Conservation (phyloP, 23 tunicate species). For the Trididemnum nubilum region DNA sequence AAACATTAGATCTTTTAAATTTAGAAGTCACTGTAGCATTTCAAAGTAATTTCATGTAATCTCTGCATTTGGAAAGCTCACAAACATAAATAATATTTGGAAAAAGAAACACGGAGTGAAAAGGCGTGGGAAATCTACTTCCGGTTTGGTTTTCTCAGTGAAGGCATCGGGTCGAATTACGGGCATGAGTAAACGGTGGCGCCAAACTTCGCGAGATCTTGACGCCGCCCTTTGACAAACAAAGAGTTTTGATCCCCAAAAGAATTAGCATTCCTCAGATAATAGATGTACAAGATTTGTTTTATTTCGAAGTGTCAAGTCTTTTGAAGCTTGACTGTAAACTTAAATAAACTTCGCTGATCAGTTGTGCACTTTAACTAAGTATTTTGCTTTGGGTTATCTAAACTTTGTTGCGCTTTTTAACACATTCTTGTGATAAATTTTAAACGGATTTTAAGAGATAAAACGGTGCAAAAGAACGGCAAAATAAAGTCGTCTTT, state of each 20-base stretch:
- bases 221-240: neutral
- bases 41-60: no score
- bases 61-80: no score
- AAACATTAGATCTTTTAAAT: no score
- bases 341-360: constrained; percentile 1
- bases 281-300: constrained; percentile 18
- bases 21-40: no score
- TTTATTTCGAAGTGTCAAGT: constrained; percentile 14
- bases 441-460: no score
- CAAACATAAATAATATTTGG: no score
- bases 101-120: no score
- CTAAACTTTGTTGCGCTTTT: no score
- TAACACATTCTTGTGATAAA: no score
- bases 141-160: neutral
- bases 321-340: neutral
- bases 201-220: neutral
- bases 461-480: no score
- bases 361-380: neutral
- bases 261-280: constrained; percentile 13
- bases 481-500: no score
- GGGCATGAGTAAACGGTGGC: constrained; percentile 4
- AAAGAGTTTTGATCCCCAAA: neutral
- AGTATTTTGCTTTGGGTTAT: no score
- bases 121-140: constrained; percentile 19
- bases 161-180: constrained; percentile 2